Base-by-base conservation (phyloP, 2,888 invertebrate genomes). In the Meta bourneti region DNA sequence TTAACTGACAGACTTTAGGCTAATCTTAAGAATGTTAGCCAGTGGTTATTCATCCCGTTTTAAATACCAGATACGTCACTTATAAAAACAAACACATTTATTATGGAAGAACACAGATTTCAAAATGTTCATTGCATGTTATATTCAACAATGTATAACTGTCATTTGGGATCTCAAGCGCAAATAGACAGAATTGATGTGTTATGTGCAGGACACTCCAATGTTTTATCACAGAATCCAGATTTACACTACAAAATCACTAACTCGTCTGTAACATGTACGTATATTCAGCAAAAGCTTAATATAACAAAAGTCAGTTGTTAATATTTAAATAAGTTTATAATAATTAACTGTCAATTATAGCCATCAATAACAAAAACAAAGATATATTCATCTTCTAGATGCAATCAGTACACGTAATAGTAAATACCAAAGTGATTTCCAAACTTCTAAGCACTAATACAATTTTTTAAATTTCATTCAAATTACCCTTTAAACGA, bases 31-130 rank as follows among this genome's bases (percentile, higher is more conserved):
- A 34, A 34, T 34, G 34, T 34, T 34, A 34, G 34, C 34, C 34
- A 34, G 34, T 34, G 34, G 34, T 34, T 34, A 34, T 34, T 34
- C 34, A 34, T 61, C 13, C 61, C 61, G 16, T 16, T 61, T 16
- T 61, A 61, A 16, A 61, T 16, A 61, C 61, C 11, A 61, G 16
- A 61, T 16, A 61, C 61, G 13, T 8, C 11, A 61, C 61, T 61
- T 61, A 34, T 34, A 61, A 61, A 16, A 61, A 11, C 61, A 61
- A 16, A 61, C 11, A 61, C 61, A 61, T 61, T 61, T 61, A 61
- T 61, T 80, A 72, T 84, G 84, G 84, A 84, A 84, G 84, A 84
- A 75, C 75, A 34, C 34, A 75, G 75, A 84, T 84, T 83, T 83
- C 52, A 13, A 83, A 83, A 71, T 72, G 61, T 72, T 72, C 11